Evolutionary conservation across 92 coral and sea anemone species (phyloP).

Genomic region (Galaxea fascicularis): DNA sequence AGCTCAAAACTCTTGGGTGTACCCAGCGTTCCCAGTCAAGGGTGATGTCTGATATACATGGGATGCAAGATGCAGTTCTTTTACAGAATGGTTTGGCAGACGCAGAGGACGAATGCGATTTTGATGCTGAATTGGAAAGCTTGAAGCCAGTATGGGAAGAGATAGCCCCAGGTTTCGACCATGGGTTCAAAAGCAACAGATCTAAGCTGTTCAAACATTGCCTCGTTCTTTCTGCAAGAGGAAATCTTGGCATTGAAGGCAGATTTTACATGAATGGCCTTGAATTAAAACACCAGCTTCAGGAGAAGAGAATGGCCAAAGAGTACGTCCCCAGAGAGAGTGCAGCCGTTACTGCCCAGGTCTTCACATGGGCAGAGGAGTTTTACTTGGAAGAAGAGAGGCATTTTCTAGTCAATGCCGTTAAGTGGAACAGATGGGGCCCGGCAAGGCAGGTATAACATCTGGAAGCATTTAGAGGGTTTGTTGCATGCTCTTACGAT

Average conservation of each 20-base stretch:
- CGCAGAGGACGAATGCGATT: constrained; percentile 61
- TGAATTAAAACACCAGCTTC: constrained; percentile 66
- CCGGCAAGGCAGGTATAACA: constrained; percentile 60
- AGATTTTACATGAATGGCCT: constrained; percentile 69
- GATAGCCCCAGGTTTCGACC: constrained; percentile 59
- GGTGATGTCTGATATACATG: constrained; percentile 64
- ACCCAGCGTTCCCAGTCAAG: constrained; percentile 48
- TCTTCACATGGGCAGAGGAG: constrained; percentile 63
- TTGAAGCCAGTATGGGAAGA: constrained; percentile 62
- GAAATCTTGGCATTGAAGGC: constrained; percentile 44
- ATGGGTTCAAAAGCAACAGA: constrained; percentile 64
- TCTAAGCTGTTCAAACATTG: constrained; percentile 68
- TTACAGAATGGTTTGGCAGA: constrained; percentile 67
- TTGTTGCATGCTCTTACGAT: constrained; percentile 55
- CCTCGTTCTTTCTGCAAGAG: constrained; percentile 52
- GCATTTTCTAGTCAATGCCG: constrained; percentile 57
- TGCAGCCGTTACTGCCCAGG: constrained; percentile 50
- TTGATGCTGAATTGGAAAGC: constrained; percentile 65
- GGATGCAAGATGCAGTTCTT: constrained; percentile 56
- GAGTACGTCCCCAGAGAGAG: constrained; percentile 55
- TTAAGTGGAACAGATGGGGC: constrained; percentile 65
- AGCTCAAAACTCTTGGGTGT: constrained; percentile 68
- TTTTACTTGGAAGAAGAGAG: constrained; percentile 62
- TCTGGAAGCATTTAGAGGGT: constrained; percentile 51
- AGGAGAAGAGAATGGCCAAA: constrained; percentile 52